These are phyloP conservation scores for Acronicta leporina DNA, from an alignment of 2,888 invertebrate genomes.

Conservation along the genomic window DNA sequence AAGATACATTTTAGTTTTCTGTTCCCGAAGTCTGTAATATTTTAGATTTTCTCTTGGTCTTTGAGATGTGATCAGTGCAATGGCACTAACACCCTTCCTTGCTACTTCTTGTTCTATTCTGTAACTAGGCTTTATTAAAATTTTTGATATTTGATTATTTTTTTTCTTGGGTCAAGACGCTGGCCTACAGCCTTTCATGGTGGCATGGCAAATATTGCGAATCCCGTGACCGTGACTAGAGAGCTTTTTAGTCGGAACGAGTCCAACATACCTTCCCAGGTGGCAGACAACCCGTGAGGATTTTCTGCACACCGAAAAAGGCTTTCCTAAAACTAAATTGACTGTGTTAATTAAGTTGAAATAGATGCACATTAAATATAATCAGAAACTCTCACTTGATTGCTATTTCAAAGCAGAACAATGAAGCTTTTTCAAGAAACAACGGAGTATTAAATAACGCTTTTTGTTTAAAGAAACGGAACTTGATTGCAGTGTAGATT, in stretches of 20 bases:
- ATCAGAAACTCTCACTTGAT: slow-evolving; percentile 48
- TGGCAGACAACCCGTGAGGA: no score
- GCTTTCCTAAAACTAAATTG: slow-evolving; percentile 8
- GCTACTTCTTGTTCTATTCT: not conserved
- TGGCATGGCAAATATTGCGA: no score
- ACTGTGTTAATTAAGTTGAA: slow-evolving; percentile 26
- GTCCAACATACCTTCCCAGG: no score
- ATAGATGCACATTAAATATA: slow-evolving; percentile 23
- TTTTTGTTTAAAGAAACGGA: slow-evolving; percentile 70
- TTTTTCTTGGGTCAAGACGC: no score
- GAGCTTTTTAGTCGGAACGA: no score
- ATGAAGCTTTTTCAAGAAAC: slow-evolving; percentile 70
- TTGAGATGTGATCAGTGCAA: no score
- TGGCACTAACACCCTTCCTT: not conserved
- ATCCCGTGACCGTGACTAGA: no score
- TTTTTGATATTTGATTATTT: no score
- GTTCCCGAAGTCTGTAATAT: not conserved
- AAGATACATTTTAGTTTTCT: no score
- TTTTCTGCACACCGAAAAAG: no score
- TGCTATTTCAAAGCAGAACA: slow-evolving; percentile 61
- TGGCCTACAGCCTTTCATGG: no score
- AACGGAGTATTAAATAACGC: slow-evolving; percentile 70
- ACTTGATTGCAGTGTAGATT: slow-evolving; percentile 73
- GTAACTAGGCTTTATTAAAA: not conserved
- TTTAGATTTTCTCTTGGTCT: not conserved